Evolutionary conservation across 2,888 invertebrate genomes (phyloP).

Genomic region (Drosophila maculinotata): DNA sequence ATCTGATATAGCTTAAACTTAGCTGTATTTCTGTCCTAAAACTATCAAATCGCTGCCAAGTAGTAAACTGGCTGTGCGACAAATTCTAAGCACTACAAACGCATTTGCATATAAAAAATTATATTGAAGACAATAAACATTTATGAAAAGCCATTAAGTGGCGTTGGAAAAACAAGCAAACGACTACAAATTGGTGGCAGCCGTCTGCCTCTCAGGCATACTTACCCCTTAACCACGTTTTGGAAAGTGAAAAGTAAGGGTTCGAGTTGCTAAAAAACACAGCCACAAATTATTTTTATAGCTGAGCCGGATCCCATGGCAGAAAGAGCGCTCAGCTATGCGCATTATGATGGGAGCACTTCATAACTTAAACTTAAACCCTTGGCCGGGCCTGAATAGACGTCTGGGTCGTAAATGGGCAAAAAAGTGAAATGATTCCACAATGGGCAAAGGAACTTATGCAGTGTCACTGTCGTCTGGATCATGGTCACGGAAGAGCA

Average conservation of each 20-base stretch:
- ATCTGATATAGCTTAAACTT: too few relatives aligned
- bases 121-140: constrained; percentile 78
- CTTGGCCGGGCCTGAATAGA: constrained; percentile 50
- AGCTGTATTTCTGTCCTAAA: not conserved
- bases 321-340: constrained; percentile 64
- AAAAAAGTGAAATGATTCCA: constrained; percentile 27
- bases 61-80: constrained; percentile 48
- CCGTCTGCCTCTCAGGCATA: constrained; percentile 37
- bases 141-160: constrained; percentile 79
- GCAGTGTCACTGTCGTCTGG: constrained; percentile 66
- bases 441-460: too few relatives aligned
- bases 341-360: constrained; percentile 50
- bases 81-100: constrained; percentile 55
- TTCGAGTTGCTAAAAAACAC: constrained; percentile 28
- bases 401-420: constrained; percentile 70
- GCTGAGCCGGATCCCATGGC: constrained; percentile 66
- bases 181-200: constrained; percentile 77
- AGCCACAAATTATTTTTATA: constrained; percentile 81
- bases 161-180: constrained; percentile 76
- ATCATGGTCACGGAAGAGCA: constrained; percentile 63
- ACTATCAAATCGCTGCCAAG: constrained; percentile 6
- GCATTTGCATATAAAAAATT: constrained; percentile 69
- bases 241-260: constrained; percentile 45
- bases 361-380: constrained; percentile 60
- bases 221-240: constrained; percentile 39